Evolutionary conservation across 2,113 vertebrate species (phyloP), one percentile per base, ranked within the genome.

Genomic region (Ophthalmolycus amberensis): DNA sequence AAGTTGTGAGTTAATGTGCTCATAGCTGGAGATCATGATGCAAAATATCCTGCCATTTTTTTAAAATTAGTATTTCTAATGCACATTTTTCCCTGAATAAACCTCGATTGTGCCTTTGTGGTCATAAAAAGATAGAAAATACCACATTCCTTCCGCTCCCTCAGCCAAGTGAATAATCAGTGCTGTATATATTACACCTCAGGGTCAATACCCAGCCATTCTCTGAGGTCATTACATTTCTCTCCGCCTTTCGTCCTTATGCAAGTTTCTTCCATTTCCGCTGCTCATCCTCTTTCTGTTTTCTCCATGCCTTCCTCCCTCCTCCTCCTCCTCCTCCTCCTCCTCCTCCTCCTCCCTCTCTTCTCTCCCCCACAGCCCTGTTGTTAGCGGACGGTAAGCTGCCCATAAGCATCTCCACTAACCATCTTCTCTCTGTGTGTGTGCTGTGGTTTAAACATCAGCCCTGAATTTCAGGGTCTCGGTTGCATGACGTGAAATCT

Each of bases 361-460:
- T 46, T 20, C 25, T 80, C 50, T 77, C 77, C 40, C 62, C 80
- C 80, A 82, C 91, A 95, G 94, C 94, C 86, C 71, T 80, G 78
- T 90, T 95, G 84, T 86, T 95, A 85, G 89, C 92, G 16, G 83
- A 77, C 5, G 88, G 94, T 95, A 87, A 95, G 94, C 88, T 40
- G 3, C 71, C 70, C 84, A 32, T 46, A 7, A 71, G 79, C 85
- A 54, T 83, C 85, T 48, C 40, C 71, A 67, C 79, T 90, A 85
- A 88, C 63, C 56, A 8, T 25, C 67, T 40, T 40, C 14, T 62
- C 3, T 42, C 9, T 76, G 58, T 76, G 46, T 73, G 78, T 77
- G 52, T 75, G 54, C 12, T 44, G 46, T 58, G 69, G 20, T 71
- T 77, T 34, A 15, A 71, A 58, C 27, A 34, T 0, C 48, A 11